These are phyloP conservation scores for Fistularia tabacaria DNA, from an alignment of 2,797 vertebrate genomes.

Conservation along the genomic window DNA sequence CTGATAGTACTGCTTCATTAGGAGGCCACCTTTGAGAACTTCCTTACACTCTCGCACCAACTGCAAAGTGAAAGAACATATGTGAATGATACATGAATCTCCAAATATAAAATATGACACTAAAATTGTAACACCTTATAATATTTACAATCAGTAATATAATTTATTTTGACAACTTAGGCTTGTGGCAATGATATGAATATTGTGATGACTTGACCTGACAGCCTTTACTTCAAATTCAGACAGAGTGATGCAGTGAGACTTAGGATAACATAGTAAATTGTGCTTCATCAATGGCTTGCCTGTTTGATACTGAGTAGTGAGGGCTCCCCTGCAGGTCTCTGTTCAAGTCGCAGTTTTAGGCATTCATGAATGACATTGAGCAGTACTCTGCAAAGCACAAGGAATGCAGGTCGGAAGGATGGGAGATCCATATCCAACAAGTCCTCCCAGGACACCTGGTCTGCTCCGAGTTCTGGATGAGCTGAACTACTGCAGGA, in stretches of 20 bases:
- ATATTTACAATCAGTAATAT: too few species aligned
- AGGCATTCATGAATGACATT: constrained; percentile 99
- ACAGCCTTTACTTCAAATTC: too few species aligned
- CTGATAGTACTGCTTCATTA: constrained; percentile 99
- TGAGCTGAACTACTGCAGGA: constrained; percentile 67
- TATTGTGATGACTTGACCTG: too few species aligned
- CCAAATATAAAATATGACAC: too few species aligned
- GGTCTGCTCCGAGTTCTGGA: constrained; percentile 77
- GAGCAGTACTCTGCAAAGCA: constrained; percentile 94
- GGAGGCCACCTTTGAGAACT: constrained; percentile 93
- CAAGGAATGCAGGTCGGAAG: constrained; percentile 92
- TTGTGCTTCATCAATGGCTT: constrained; percentile 15
- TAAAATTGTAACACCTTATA: too few species aligned
- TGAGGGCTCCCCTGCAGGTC: constrained; percentile 94
- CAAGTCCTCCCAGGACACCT: constrained; percentile 89
- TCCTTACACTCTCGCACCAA: constrained; percentile 98
- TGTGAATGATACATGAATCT: too few species aligned
- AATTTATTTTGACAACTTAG: too few species aligned
- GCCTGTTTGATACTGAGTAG: constrained; percentile 99
- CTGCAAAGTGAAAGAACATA: constrained; percentile 69
- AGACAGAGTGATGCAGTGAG: too few species aligned
- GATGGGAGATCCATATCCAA: constrained; percentile 94
- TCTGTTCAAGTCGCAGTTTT: constrained; percentile 93
- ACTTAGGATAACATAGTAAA: neutral
- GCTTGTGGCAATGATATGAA: too few species aligned